Conservation (phyloP, 2,113 vertebrate genomes). For the Triplophysa rosa region DNA sequence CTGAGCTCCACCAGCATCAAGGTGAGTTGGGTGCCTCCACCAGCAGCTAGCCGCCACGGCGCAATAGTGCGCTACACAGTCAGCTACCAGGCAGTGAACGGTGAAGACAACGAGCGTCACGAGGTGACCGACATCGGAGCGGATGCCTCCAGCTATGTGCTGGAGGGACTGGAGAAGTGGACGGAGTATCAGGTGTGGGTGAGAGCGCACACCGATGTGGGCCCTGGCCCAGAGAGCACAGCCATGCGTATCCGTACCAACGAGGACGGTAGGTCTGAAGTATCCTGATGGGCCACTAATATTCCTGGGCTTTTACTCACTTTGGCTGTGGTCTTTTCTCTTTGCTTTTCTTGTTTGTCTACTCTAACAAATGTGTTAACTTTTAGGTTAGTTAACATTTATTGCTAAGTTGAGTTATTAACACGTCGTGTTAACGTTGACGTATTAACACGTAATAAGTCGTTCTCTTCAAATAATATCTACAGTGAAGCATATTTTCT, state of each 20-base stretch:
- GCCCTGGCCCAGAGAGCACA: slow-evolving; percentile 93
- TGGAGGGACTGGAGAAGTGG: slow-evolving; percentile 98
- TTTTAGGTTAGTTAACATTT: slow-evolving; percentile 1
- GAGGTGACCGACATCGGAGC: slow-evolving; percentile 87
- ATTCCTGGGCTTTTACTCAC: slow-evolving; percentile 33
- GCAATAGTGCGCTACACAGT: slow-evolving; percentile 95
- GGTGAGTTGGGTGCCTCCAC: slow-evolving; percentile 99
- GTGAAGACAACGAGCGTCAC: slow-evolving; percentile 89
- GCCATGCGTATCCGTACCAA: slow-evolving; percentile 89
- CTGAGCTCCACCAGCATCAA: slow-evolving; percentile 94
- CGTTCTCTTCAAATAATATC: not conserved
- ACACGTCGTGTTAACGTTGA: too few species aligned
- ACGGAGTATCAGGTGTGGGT: slow-evolving; percentile 99
- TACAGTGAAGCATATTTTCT: not conserved
- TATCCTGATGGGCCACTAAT: not conserved
- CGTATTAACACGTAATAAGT: too few species aligned
- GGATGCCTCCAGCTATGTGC: slow-evolving; percentile 86
- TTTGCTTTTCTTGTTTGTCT: not conserved
- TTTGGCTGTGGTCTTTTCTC: slow-evolving; percentile 41
- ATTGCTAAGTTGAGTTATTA: not conserved
- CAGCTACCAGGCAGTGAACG: slow-evolving; percentile 87
- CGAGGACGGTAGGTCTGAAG: slow-evolving; percentile 91
- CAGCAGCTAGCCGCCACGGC: slow-evolving; percentile 92
- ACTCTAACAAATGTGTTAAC: not conserved
- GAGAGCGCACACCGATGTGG: slow-evolving; percentile 96